Percentiles rank a stretch among this genome's conserved stretches.
These are phyloP conservation scores for Cerastis leucographa DNA, from an alignment of 2,888 invertebrate genomes.

Conservation along the genomic window DNA sequence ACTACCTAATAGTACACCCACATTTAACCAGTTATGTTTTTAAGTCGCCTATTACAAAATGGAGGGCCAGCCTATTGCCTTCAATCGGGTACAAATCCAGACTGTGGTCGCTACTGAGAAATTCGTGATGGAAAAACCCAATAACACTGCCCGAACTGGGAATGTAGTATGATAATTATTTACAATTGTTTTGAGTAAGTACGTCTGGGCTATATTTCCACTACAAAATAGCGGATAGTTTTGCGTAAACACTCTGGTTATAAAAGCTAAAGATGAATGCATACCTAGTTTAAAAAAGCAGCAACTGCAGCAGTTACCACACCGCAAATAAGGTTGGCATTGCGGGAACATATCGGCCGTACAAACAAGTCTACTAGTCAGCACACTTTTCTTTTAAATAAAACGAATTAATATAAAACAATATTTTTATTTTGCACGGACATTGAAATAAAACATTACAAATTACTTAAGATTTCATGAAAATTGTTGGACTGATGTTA, in stretches of 20 bases:
- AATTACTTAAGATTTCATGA: slow-evolving; percentile 20
- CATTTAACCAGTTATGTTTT: no score
- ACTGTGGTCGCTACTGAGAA: no score
- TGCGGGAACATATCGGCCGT: neutral
- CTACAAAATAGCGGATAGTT: neutral
- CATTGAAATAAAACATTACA: slow-evolving; percentile 28
- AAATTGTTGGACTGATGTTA: slow-evolving; percentile 17
- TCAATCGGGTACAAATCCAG: no score
- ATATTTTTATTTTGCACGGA: slow-evolving; percentile 54
- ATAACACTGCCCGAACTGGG: no score
- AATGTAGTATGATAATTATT: no score
- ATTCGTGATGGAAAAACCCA: no score
- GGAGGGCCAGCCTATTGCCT: no score
- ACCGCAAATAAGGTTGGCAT: neutral
- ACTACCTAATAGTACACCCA: no score
- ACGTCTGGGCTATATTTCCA: neutral
- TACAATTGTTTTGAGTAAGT: no score
- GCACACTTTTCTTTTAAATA: neutral
- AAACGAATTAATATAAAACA: slow-evolving; percentile 52
- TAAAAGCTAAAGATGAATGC: neutral
- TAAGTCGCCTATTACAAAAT: no score
- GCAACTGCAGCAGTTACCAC: neutral
- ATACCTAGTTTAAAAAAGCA: neutral
- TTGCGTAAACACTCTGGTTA: neutral
- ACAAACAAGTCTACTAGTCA: neutral